Evolutionary conservation across 2,797 vertebrate species (phyloP).

Genomic region (Eutrigla gurnardus): DNA sequence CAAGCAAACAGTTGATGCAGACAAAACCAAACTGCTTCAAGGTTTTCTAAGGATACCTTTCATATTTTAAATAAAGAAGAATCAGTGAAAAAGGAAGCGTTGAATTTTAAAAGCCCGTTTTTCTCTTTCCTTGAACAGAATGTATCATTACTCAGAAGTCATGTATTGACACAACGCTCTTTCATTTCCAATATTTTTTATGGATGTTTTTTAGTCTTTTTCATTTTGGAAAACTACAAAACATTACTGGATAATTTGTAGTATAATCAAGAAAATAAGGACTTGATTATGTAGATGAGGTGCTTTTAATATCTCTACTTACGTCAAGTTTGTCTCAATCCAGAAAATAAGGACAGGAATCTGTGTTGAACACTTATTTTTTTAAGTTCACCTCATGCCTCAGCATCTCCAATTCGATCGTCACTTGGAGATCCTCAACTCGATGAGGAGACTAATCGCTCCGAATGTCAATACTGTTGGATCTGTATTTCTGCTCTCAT

Average conservation of each 20-base stretch:
- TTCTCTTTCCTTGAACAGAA: neutral
- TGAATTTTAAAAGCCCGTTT: neutral
- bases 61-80: slow-evolving; percentile 17
- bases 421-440: slow-evolving; percentile 21
- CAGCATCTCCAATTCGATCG: neutral
- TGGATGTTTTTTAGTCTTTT: neutral
- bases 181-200: neutral
- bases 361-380: neutral
- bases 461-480: slow-evolving; percentile 24
- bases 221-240: neutral
- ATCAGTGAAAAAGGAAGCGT: neutral
- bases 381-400: neutral
- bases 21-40: slow-evolving; percentile 16
- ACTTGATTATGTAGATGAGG: slow-evolving; percentile 1
- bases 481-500: slow-evolving; percentile 49
- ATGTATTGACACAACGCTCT: neutral
- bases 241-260: neutral
- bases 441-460: slow-evolving; percentile 22
- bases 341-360: neutral
- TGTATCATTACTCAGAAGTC: neutral
- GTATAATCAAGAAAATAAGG: neutral
- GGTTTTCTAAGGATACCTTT: slow-evolving; percentile 22
- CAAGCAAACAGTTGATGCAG: neutral
- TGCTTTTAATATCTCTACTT: neutral
- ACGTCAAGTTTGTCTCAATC: neutral